phyloP scores from a whole-genome alignment of 2,797 vertebrate species.

The Agapornis canus region DNA sequence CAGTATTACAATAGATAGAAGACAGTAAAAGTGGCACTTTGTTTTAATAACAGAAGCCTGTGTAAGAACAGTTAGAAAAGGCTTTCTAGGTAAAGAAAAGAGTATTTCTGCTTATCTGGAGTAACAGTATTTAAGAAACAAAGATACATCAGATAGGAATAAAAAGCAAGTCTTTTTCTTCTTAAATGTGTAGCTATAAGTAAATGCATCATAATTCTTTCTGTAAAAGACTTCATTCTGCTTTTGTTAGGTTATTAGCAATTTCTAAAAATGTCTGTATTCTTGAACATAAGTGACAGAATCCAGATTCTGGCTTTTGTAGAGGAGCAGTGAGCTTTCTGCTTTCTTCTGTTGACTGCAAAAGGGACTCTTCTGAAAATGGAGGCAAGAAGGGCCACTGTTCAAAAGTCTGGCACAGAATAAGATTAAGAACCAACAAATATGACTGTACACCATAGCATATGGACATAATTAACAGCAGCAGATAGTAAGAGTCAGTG shows the following conservation, averaged over 20 bases:
- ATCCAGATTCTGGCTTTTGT: not conserved
- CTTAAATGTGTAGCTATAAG: not conserved
- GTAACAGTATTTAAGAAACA: not conserved
- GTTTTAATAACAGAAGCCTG: not conserved
- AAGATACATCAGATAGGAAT: not conserved
- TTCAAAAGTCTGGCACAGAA: not conserved
- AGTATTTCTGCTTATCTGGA: not conserved
- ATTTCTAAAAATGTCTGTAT: not conserved
- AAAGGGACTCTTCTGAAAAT: not conserved
- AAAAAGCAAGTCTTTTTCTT: not conserved
- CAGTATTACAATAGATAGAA: not conserved
- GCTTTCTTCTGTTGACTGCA: not conserved
- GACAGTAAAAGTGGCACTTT: not conserved
- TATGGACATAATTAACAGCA: not conserved
- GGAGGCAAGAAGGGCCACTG: not conserved
- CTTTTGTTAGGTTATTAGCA: not conserved
- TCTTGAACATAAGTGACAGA: not conserved
- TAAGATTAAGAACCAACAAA: not conserved
- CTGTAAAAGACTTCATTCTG: not conserved
- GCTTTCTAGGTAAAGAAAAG: not conserved
- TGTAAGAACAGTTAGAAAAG: not conserved
- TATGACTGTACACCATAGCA: not conserved
- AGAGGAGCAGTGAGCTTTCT: not conserved
- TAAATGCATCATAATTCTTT: not conserved
- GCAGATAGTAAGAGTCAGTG: not conserved